phyloP scores from a whole-genome alignment of 1,140 invertebrate genomes.

The Cepaea nemoralis region DNA sequence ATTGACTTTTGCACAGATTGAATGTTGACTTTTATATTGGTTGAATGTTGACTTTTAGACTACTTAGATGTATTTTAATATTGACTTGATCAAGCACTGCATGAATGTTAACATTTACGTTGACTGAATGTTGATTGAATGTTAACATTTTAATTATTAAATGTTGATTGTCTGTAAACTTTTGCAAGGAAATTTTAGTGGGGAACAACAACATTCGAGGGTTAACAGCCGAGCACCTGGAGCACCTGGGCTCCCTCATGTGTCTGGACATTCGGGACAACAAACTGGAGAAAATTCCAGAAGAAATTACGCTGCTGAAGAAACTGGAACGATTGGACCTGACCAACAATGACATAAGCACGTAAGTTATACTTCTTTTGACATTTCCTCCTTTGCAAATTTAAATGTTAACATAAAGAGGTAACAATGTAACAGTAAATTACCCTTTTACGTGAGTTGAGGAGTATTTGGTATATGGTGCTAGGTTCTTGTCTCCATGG shows the following conservation, averaged over 20 bases:
- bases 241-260: constrained; percentile 62
- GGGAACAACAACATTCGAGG: constrained; percentile 82
- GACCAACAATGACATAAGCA: constrained; percentile 83
- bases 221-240: constrained; percentile 66
- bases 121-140: no score
- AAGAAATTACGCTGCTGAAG: constrained; percentile 82
- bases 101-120: no score
- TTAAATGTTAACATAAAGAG: not conserved
- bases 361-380: constrained; percentile 73
- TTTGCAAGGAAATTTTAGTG: constrained; percentile 78
- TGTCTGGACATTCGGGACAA: constrained; percentile 79
- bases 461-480: no score
- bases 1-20: no score
- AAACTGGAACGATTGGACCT: constrained; percentile 80
- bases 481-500: no score
- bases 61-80: no score
- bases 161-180: constrained; percentile 38
- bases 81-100: no score
- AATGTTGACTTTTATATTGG: no score
- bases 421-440: no score
- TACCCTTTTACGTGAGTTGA: no score
- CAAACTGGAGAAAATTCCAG: constrained; percentile 79
- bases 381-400: constrained; percentile 74
- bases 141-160: no score
- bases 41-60: no score